Percentiles rank a stretch among this genome's conserved stretches.
phyloP scores from a whole-genome alignment of 1,140 invertebrate genomes.

The Panagrolaimus sp. region DNA sequence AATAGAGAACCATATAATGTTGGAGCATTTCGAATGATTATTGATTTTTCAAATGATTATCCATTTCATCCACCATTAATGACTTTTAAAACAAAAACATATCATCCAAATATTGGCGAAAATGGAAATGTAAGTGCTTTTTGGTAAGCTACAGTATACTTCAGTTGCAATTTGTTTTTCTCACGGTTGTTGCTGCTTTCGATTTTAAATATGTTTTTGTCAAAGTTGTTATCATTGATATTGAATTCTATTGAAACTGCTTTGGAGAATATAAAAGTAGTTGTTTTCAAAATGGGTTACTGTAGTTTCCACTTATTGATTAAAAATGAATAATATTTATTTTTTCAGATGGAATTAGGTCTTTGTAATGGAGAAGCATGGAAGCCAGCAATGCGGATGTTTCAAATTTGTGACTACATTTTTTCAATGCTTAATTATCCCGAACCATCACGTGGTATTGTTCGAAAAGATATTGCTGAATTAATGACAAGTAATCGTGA shows the following conservation, averaged over 20 bases:
- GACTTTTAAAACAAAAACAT: not conserved
- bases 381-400: not conserved
- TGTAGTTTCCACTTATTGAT: too few species aligned
- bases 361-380: not conserved
- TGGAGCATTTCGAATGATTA: not conserved
- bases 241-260: too few species aligned
- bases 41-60: not conserved
- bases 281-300: too few species aligned
- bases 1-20: not conserved
- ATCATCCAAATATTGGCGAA: conserved; percentile 13
- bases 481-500: not conserved
- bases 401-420: not conserved
- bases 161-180: too few species aligned
- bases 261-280: too few species aligned
- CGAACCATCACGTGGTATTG: not conserved
- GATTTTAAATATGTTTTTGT: too few species aligned
- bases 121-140: not conserved
- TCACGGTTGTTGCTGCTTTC: too few species aligned
- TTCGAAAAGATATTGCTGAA: not conserved
- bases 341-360: not conserved
- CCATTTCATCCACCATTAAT: not conserved
- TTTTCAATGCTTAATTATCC: not conserved
- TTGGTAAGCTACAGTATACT: not conserved
- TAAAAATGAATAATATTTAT: too few species aligned
- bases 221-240: too few species aligned